phyloP scores from a whole-genome alignment of 2,797 vertebrate genomes.

The Toxotes lorentzi region DNA sequence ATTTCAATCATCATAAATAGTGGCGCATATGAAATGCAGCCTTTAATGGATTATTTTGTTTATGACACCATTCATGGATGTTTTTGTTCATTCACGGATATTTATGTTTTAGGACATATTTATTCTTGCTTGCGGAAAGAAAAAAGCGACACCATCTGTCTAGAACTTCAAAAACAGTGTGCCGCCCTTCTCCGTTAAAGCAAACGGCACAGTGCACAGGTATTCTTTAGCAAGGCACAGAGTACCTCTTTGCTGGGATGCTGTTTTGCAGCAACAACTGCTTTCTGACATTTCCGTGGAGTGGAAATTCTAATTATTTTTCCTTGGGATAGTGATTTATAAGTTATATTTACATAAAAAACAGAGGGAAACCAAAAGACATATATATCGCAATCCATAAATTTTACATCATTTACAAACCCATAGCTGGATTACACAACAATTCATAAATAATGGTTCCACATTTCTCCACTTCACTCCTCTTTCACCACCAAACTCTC shows the following conservation, averaged over 20 bases:
- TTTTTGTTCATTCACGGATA: background rate
- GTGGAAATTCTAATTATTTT: background rate
- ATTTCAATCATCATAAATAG: background rate
- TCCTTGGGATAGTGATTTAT: background rate
- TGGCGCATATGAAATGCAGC: background rate
- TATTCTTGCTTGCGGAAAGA: background rate
- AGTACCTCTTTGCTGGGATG: background rate
- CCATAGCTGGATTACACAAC: background rate
- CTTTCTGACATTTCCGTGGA: background rate
- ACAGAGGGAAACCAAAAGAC: background rate
- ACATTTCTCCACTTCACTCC: background rate
- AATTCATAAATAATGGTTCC: background rate
- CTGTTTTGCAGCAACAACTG: background rate
- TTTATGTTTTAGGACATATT: background rate
- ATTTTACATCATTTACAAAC: background rate
- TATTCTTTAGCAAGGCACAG: background rate
- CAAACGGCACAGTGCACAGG: background rate
- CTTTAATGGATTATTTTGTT: background rate
- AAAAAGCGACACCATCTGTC: background rate
- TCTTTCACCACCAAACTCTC: constrained; percentile 24
- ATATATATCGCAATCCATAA: background rate
- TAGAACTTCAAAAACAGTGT: background rate
- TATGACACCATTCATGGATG: background rate
- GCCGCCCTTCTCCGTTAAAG: background rate
- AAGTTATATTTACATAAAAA: background rate